These are phyloP conservation scores for Cyanoliseus patagonus DNA, from an alignment of 2,113 vertebrate species.

Conservation along the genomic window DNA sequence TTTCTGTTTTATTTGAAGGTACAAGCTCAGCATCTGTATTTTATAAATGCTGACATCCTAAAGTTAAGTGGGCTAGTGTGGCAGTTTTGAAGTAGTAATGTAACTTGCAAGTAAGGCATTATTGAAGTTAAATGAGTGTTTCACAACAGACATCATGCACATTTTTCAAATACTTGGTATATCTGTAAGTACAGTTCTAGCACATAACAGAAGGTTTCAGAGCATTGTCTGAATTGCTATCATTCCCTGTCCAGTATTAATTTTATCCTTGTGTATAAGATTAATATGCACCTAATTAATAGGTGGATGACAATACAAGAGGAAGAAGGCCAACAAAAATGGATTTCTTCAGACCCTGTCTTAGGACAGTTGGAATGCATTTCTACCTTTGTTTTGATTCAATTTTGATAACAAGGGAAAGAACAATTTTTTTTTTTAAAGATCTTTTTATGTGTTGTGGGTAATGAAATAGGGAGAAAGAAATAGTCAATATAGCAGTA, in stretches of 20 bases:
- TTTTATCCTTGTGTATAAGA: not conserved
- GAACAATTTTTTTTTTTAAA: not conserved
- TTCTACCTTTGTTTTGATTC: not conserved
- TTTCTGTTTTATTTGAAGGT: conserved; percentile 33
- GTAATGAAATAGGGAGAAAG: not conserved
- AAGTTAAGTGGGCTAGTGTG: conserved; percentile 5
- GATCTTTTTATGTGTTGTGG: not conserved
- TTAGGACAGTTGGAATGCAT: not conserved
- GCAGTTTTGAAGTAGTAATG: conserved; percentile 24
- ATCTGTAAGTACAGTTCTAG: not conserved
- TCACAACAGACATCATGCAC: not conserved
- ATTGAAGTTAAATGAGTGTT: conserved; percentile 8
- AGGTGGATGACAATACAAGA: not conserved
- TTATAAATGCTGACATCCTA: not conserved
- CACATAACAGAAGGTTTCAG: not conserved
- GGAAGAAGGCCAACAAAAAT: not conserved
- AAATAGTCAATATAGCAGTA: not conserved
- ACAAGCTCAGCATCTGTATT: not conserved
- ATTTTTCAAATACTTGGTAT: not conserved
- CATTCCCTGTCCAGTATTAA: not conserved
- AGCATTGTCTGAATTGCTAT: not conserved
- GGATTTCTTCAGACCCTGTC: not conserved
- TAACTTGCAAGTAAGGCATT: not conserved
- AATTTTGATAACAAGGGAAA: not conserved
- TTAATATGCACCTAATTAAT: not conserved